Base-by-base conservation (phyloP, 2,888 invertebrate genomes). In the Agrilus biguttatus region DNA sequence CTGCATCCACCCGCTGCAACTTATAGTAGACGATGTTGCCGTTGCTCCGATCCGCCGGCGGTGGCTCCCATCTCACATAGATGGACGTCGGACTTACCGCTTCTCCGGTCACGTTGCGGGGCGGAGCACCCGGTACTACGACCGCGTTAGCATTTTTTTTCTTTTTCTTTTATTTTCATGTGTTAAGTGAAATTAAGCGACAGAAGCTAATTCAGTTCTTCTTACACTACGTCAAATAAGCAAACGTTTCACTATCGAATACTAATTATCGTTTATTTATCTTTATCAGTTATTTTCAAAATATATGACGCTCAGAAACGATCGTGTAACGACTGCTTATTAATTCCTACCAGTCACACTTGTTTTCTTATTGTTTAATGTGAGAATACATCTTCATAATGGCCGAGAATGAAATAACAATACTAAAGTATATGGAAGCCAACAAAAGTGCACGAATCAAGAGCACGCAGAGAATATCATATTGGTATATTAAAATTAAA, bases 1-100 rank as follows among this genome's bases (percentile, higher is more conserved):
- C 87, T 56, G 80, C 79, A 70, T 90, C 88, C 67, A 86, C 85
- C 68, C 83, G 83, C 66, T 84, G 83, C 60, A 93, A 83, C 75
- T 89, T 90, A 83, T 92, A 93, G 83, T 91, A 89, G 62, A 84
- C 80, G 69, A 93, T 90, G 63, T 83, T 77, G 48, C 95, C 96
- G 72, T 93, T 90, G 65, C 88, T 85, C 52, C 86, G 79, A 67
- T 90, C 87, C 51, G 80, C 80, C 41, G 89, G 86, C 54, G 96
- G 96, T 56, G 95, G 91, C 58, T 81, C 77, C 97, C 97, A 97
- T 57, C 78, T 76, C 58, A 96, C 85, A 57, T 83, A 77, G 61
- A 97, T 83, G 53, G 88, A 80, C 49, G 88, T 90, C 52, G 93
- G 87, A 67, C 88, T 87, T 66, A 83, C 78, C 56, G 93, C 83